Evolutionary conservation across 2,888 invertebrate genomes (phyloP), one percentile per base, ranked within the genome.

Genomic region (Agrochola litura): DNA sequence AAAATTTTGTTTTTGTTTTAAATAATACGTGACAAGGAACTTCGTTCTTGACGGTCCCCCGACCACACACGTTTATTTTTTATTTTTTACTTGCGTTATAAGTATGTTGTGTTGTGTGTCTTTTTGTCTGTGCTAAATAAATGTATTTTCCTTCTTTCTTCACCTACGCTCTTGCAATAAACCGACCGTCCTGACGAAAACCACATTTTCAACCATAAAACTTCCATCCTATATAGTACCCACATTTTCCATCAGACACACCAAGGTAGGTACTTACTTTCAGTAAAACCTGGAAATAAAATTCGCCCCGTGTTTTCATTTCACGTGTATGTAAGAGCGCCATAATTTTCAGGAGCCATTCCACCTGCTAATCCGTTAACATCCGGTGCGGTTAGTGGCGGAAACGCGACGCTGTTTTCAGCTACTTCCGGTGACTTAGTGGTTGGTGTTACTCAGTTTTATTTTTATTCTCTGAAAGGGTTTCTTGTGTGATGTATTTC

Each of bases 341-440:
- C 80, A 87, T 87, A 87, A 86, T 88, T 87, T 83, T 82, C 72
- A 81, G 86, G 63, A 56, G 74, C 87, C 88, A 84, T 87, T 87
- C 71, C 83, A 87, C 84, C 87, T 86, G 78, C 84, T 88, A 88
- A 88, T 88, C 82, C 72, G 68, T 79, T 74, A 83, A 82, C 87
- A 86, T 86, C 88, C 87, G 83, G 73, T 77, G 75, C 86, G 79
- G 87, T 86, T 89, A 90, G 86, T 82, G 85, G 87, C 86, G 90
- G 92, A 91, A 89, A 90, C 84, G 84, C 88, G 89, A 90, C 90
- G 86, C 90, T 89, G 90, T 92, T 91, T 92, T 91, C 91, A 87
- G 86, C 89, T 84, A 90, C 89, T 90, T 91, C 90, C 91, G 85
- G 89, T 87, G 87, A 90, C 91, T 91, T 90, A 92, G 88, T 90